phyloP scores from a whole-genome alignment of 2,888 invertebrate species.

The Calameuta idolon region DNA sequence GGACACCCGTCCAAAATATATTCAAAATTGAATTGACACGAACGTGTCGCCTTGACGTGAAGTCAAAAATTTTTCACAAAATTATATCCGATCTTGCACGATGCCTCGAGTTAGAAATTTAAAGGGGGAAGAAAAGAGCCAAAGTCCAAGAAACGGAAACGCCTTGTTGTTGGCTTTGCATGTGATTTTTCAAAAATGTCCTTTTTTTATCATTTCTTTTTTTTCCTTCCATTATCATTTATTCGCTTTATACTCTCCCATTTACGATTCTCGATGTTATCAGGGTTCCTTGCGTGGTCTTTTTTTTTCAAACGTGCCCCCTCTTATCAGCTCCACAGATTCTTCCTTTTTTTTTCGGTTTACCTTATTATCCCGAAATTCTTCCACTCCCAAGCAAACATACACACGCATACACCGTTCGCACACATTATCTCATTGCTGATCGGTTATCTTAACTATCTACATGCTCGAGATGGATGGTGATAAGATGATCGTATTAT shows the following conservation, averaged over 20 bases:
- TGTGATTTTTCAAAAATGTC: neutral
- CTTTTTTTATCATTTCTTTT: neutral
- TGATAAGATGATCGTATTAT: conserved; percentile 15
- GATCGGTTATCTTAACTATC: conserved; percentile 7
- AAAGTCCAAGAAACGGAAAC: neutral
- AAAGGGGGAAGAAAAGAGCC: neutral
- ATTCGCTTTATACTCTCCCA: conserved; percentile 47
- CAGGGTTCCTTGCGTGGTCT: neutral
- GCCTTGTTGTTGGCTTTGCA: neutral
- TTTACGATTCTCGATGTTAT: conserved; percentile 35
- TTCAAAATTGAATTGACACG: neutral
- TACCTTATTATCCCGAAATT: neutral
- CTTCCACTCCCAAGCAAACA: neutral
- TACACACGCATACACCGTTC: neutral
- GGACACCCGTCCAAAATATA: neutral
- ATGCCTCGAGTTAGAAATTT: neutral
- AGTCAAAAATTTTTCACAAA: neutral
- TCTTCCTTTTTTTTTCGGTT: neutral
- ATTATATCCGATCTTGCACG: neutral
- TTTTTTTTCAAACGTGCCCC: neutral
- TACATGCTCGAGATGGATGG: conserved; percentile 16
- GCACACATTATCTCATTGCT: neutral
- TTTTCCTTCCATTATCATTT: conserved; percentile 48
- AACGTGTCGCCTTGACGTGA: no score
- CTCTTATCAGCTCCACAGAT: neutral